A percentile compares a stretch with the other conserved stretches of the same genome.
Conservation (phyloP, 1,140 invertebrate species). For the Diploscapter pachys region DNA sequence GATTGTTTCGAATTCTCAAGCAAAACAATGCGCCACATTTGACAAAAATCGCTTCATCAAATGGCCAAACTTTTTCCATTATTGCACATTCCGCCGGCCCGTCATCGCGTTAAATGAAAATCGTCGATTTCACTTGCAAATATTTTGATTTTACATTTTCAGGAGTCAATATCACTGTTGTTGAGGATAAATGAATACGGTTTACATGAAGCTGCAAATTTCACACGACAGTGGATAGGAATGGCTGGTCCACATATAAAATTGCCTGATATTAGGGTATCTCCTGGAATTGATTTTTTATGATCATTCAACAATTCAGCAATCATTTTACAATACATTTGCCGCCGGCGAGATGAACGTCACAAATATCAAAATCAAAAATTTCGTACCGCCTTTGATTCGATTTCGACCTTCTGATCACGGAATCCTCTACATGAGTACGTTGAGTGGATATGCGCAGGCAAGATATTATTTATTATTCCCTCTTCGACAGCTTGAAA, state of each 20-base stretch:
- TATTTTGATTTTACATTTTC: neutral
- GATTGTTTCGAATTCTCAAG: no score
- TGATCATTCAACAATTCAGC: conserved; percentile 16
- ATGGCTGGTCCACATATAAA: conserved; percentile 27
- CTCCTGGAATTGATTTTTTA: conserved; percentile 1
- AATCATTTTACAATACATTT: conserved; percentile 28
- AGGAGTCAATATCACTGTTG: conserved; percentile 1
- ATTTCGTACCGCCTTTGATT: conserved; percentile 29
- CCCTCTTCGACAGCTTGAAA: no score
- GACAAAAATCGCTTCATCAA: no score
- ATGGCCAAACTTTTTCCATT: no score
- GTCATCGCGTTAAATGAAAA: no score
- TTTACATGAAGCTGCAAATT: conserved; percentile 36
- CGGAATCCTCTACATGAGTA: conserved; percentile 31
- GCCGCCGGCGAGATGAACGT: conserved; percentile 25
- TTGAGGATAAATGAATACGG: conserved; percentile 34
- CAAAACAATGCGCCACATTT: no score
- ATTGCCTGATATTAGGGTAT: conserved; percentile 30
- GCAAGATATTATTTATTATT: neutral
- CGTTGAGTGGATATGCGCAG: conserved; percentile 30
- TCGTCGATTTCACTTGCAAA: no score
- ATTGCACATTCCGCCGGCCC: no score
- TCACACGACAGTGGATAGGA: conserved; percentile 31
- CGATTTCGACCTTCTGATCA: conserved; percentile 33
- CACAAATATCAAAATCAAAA: conserved; percentile 28